phyloP scores from a whole-genome alignment of 2,888 invertebrate genomes.

The Iphiclides podalirius region DNA sequence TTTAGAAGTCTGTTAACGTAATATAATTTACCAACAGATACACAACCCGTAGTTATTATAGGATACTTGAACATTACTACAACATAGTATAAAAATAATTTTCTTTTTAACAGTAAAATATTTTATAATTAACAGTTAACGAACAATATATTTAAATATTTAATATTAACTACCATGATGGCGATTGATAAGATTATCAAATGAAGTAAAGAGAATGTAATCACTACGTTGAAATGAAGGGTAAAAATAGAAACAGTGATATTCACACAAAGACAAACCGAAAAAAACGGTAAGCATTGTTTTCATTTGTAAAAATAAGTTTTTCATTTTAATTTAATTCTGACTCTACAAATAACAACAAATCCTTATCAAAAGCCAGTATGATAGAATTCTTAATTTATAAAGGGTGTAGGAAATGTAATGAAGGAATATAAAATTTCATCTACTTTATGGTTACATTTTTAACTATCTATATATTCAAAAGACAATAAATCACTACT shows the following conservation, averaged over 20 bases:
- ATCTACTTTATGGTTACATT: conserved; percentile 28
- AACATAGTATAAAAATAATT: conserved; percentile 30
- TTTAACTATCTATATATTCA: conserved; percentile 36
- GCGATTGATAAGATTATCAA: not conserved
- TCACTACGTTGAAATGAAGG: too few species aligned
- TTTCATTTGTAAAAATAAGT: too few species aligned
- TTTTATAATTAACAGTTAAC: conserved; percentile 5
- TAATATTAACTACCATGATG: not conserved
- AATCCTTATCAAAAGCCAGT: conserved; percentile 10
- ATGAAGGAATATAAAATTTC: conserved; percentile 66
- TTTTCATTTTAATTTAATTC: too few species aligned
- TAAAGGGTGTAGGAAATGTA: conserved; percentile 60
- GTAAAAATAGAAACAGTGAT: too few species aligned
- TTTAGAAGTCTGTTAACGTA: not conserved
- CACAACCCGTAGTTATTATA: conserved; percentile 25
- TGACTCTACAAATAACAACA: too few species aligned
- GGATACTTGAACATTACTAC: conserved; percentile 23
- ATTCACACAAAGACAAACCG: too few species aligned
- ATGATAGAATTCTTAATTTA: conserved; percentile 25
- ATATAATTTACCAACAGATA: conserved; percentile 12
- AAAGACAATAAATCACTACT: conserved; percentile 50
- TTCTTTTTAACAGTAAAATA: conserved; percentile 23
- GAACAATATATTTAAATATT: not conserved
- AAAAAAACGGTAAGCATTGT: too few species aligned
- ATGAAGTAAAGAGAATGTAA: too few species aligned